A percentile compares a stretch with the other conserved stretches of the same genome.
Conservation (phyloP, 2,797 vertebrate species). For the Molossus molossus region DNA sequence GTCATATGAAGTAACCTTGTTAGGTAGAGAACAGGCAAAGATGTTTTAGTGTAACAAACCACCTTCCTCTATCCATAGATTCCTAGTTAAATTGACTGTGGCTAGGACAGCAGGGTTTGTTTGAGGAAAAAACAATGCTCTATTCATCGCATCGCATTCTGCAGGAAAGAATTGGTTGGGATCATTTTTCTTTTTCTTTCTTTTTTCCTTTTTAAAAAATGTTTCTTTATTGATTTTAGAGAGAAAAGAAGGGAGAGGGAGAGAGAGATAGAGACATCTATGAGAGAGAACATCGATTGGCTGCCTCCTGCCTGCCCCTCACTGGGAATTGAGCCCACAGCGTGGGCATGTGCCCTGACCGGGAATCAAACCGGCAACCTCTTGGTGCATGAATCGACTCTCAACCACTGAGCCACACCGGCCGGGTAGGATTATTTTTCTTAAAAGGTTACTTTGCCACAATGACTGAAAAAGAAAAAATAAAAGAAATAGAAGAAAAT, state of each 20-base stretch:
- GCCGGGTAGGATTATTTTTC: background rate
- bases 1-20: constrained; percentile 10
- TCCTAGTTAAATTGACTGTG: background rate
- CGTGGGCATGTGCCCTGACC: no score
- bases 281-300: no score
- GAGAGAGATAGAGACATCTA: no score
- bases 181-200: background rate
- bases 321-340: no score
- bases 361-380: no score
- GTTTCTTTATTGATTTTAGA: no score
- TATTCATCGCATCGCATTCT: background rate
- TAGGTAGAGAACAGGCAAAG: background rate
- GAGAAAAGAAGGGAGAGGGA: no score
- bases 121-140: background rate
- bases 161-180: background rate
- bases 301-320: no score
- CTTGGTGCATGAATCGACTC: no score
- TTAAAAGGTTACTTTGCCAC: constrained; percentile 46
- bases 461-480: constrained; percentile 18
- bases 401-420: no score
- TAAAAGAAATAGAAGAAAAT: background rate
- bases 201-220: no score
- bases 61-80: background rate
- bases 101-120: background rate
- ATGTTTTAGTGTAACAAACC: background rate